Base-by-base conservation (phyloP, 2,888 invertebrate species). In the Eristalis tenax region DNA sequence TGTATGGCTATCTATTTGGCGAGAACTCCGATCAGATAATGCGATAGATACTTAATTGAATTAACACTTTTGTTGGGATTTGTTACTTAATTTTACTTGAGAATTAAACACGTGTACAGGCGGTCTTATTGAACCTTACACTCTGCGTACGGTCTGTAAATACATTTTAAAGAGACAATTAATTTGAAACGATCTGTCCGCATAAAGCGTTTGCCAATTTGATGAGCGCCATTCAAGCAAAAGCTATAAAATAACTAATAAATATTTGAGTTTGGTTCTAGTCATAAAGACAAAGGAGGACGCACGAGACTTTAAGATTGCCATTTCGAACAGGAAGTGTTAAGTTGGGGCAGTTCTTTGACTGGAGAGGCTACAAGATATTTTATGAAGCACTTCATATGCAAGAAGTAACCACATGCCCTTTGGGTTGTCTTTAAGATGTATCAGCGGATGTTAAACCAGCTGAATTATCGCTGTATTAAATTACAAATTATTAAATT, bases 41-140 rank as follows among this genome's bases (percentile, higher is more conserved):
- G 23, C n/a, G 66, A 38, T 66, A 40, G 38, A 26, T 13, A 57
- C 23, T 35, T 63, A 18, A 76, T 61, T 68, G 59, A 61, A 76
- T 32, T 43, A 61, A 15, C 68, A 59, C 59, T 76, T 28, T 23
- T 57, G 65, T 35, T 56, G 40, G 35, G 15, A 10, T 3, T 22
- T 59, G 18, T 35, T n/a, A 18, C 18, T 26, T n/a, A 61, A n/a
- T 43, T 61, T 65, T 11, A 0, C 26, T 65, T 68, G 10, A 35
- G 68, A 10, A 32, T 26, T 15, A 66, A n/a, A 43, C 59, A 11
- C 69, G 61, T 63, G 76, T 23, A 35, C 13, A 15, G 23, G 15
- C 6, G 28, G 26, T 6, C 23, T 32, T 11, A 68, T 57, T 40
- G 18, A 70, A 18, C 50, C 18, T 50, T 50, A 50, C 6, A 50